These are phyloP conservation scores for Molanna angustata DNA, from an alignment of 2,888 invertebrate species.

Conservation along the genomic window DNA sequence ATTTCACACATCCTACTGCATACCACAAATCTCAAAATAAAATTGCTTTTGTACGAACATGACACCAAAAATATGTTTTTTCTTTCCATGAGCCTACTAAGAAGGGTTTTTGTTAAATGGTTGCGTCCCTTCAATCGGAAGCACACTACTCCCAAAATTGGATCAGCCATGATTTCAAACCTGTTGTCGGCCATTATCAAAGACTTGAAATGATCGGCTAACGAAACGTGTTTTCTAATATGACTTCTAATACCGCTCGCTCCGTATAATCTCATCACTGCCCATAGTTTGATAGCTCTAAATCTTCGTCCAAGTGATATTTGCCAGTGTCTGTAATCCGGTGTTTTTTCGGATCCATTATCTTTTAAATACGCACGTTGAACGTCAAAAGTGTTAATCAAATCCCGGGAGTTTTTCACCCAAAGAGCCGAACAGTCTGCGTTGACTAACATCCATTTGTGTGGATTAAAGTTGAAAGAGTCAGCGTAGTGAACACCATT, in stretches of 20 bases:
- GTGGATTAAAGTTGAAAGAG: slow-evolving; percentile 92
- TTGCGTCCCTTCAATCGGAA: slow-evolving; percentile 80
- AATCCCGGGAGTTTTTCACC: slow-evolving; percentile 76
- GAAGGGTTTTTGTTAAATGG: slow-evolving; percentile 63
- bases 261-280: slow-evolving; percentile 81
- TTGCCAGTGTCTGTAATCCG: slow-evolving; percentile 78
- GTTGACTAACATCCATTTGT: slow-evolving; percentile 93
- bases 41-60: slow-evolving; percentile 63
- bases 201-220: slow-evolving; percentile 77
- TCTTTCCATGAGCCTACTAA: slow-evolving; percentile 69
- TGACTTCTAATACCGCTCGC: slow-evolving; percentile 73
- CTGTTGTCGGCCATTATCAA: slow-evolving; percentile 67
- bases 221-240: slow-evolving; percentile 68
- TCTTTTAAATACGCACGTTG: slow-evolving; percentile 86
- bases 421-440: slow-evolving; percentile 95
- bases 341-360: slow-evolving; percentile 60
- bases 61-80: slow-evolving; percentile 82
- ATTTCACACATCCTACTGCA: slow-evolving; percentile 70
- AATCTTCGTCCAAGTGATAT: slow-evolving; percentile 85
- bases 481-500: slow-evolving; percentile 76
- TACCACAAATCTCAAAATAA: slow-evolving; percentile 77
- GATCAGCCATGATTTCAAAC: slow-evolving; percentile 75
- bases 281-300: slow-evolving; percentile 91
- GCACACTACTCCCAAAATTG: slow-evolving; percentile 81
- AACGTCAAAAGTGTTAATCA: slow-evolving; percentile 85